Evolutionary conservation across 2,797 vertebrate genomes (phyloP), one percentile per base, ranked within the genome.

Genomic region (Bryconaethiops microstoma): DNA sequence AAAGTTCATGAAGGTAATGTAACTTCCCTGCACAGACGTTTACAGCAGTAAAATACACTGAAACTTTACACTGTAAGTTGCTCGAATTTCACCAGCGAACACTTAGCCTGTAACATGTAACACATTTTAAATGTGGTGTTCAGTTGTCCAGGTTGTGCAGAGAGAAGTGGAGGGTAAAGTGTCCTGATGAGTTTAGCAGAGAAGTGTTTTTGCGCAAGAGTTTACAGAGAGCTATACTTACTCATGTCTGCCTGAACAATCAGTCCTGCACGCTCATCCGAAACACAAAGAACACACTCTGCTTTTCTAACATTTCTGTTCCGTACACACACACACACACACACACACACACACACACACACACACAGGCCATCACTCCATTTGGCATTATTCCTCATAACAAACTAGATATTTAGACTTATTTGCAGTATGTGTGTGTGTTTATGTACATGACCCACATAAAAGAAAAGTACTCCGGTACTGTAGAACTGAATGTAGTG

Each of bases 161-260:
- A 77, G 12, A 35, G 12, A 71, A 16, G 29, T 17, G 21, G n/a
- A 12, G 3, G 4, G 69, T 64, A 74, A 75, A 70, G 54, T n/a
- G 23, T 70, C 29, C 72, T 81, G 73, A 81, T 81, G 79, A 81
- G 73, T 76, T 76, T 80, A 74, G 63, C 52, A 74, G 63, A 75
- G n/a, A 80, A 35, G 39, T 35, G 21, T 68, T 60, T 80, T 52
- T 39, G 52, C 48, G 75, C 68, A 39, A 70, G 17, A 42, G 25
- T 13, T 50, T 7, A 65, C 35, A 74, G 23, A 74, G 74, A 55
- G 19, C 23, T 3, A 16, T 39, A 69, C 65, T 23, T 59, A 76
- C 23, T 60, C n/a, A 48, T 72, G 55, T 64, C 63, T 70, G 54
- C 23, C 45, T 9, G 54, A 62, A 63, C 29, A 70, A 76, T 62